Conservation (phyloP, 1,140 invertebrate species). For the Drosophila pallidifrons region DNA sequence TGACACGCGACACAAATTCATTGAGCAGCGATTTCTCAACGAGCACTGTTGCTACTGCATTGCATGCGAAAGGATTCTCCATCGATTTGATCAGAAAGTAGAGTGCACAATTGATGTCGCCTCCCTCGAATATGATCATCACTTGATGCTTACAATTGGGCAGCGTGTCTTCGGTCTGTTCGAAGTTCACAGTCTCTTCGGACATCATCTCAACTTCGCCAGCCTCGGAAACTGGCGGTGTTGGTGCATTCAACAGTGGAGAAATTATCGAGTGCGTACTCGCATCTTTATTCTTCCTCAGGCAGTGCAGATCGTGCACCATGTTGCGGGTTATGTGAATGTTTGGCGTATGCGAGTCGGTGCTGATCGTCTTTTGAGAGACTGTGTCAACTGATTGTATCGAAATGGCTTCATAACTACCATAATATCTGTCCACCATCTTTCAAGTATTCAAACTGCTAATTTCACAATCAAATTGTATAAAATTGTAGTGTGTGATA, state of each 20-base stretch:
- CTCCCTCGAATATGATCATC: conserved; percentile 61
- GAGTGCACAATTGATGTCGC: conserved; percentile 66
- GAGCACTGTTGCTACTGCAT: conserved; percentile 49
- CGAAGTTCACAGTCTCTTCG: neutral
- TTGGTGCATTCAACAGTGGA: neutral
- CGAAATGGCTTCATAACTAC: conserved; percentile 20
- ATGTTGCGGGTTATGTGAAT: conserved; percentile 17
- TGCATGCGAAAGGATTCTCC: conserved; percentile 44
- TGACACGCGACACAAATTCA: conserved; percentile 48
- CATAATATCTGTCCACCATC: conserved; percentile 6
- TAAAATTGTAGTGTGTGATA: neutral
- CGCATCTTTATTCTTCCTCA: neutral
- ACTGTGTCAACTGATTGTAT: conserved; percentile 24
- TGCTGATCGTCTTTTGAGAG: neutral
- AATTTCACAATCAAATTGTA: neutral
- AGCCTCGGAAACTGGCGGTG: conserved; percentile 13
- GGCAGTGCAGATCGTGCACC: conserved; percentile 5
- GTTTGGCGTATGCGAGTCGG: neutral
- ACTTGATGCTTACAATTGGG: conserved; percentile 35
- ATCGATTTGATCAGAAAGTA: conserved; percentile 56
- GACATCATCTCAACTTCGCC: neutral
- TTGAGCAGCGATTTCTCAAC: conserved; percentile 53
- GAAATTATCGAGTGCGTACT: neutral
- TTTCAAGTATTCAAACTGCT: neutral
- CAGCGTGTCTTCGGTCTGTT: too few species aligned